These are phyloP conservation scores for Moxostoma hubbsi DNA, from an alignment of 2,797 vertebrate species.

Conservation along the genomic window DNA sequence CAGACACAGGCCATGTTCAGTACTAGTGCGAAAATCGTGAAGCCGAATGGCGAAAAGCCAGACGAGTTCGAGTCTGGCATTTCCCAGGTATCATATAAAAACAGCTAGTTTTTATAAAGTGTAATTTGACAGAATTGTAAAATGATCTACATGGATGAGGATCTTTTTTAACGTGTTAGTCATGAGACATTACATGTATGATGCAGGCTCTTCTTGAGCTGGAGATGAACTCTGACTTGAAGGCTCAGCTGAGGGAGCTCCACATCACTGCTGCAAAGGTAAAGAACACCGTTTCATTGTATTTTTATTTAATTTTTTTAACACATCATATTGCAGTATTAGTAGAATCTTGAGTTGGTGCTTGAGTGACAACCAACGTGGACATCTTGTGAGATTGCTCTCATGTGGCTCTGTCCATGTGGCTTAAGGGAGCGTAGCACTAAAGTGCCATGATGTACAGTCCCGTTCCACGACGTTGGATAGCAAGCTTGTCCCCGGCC, in stretches of 20 bases:
- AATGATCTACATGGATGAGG: neutral
- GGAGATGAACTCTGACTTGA: conserved; percentile 99
- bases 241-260: conserved; percentile 95
- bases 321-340: neutral
- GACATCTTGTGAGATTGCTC: too few relatives aligned
- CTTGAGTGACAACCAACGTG: neutral
- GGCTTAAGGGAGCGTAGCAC: too few relatives aligned
- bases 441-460: too few relatives aligned
- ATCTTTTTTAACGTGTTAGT: neutral
- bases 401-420: too few relatives aligned
- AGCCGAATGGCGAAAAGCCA: conserved; percentile 98
- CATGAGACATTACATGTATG: neutral
- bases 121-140: neutral
- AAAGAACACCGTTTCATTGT: conserved; percentile 9
- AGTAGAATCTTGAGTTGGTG: neutral
- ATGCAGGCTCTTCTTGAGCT: conserved; percentile 91
- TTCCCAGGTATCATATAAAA: conserved; percentile 84
- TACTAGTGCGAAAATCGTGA: conserved; percentile 97
- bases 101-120: neutral
- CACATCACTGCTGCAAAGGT: conserved; percentile 99
- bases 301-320: neutral
- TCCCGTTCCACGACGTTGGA: too few relatives aligned
- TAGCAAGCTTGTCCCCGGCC: too few relatives aligned
- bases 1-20: conserved; percentile 98
- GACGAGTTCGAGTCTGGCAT: conserved; percentile 99